A percentile compares a stretch with the other conserved stretches of the same genome.
Evolutionary conservation across 1,140 invertebrate species (phyloP).

Genomic region (Mamestra configurata): DNA sequence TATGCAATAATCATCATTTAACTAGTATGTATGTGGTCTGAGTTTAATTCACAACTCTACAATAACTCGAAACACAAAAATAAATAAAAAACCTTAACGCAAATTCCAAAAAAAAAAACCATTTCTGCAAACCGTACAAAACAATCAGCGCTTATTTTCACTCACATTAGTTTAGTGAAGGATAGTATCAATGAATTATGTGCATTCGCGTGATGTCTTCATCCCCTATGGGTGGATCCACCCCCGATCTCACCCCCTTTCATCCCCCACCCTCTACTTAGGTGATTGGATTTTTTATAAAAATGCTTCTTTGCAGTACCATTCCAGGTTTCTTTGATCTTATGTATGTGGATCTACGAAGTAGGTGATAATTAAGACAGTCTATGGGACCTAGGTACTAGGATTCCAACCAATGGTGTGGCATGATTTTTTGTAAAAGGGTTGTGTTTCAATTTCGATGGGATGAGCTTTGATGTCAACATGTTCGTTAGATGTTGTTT

Average conservation of each 20-base stretch:
- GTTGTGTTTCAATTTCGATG: neutral
- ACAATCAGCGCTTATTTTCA: slow-evolving; percentile 83
- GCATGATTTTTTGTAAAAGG: slow-evolving; percentile 9
- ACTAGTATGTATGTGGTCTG: no score
- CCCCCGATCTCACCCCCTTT: slow-evolving; percentile 9
- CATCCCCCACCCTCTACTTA: slow-evolving; percentile 68
- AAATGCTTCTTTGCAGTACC: slow-evolving; percentile 59
- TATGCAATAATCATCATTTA: no score
- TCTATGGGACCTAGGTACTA: neutral
- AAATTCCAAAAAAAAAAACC: neutral
- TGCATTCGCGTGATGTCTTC: slow-evolving; percentile 82
- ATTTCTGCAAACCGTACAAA: slow-evolving; percentile 68
- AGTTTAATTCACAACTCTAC: no score
- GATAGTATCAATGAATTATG: slow-evolving; percentile 86
- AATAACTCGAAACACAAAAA: neutral
- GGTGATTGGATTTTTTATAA: slow-evolving; percentile 83
- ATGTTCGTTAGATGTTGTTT: slow-evolving; percentile 6
- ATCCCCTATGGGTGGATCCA: slow-evolving; percentile 64
- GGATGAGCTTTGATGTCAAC: slow-evolving; percentile 11
- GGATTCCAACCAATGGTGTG: slow-evolving; percentile 24
- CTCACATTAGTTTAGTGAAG: slow-evolving; percentile 84
- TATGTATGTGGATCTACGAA: neutral
- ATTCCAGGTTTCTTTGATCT: slow-evolving; percentile 57
- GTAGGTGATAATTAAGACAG: slow-evolving; percentile 21
- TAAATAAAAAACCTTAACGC: neutral